Evolutionary conservation across 1,140 invertebrate species (phyloP), one percentile per base, ranked within the genome.

Genomic region (Coelopa frigida): DNA sequence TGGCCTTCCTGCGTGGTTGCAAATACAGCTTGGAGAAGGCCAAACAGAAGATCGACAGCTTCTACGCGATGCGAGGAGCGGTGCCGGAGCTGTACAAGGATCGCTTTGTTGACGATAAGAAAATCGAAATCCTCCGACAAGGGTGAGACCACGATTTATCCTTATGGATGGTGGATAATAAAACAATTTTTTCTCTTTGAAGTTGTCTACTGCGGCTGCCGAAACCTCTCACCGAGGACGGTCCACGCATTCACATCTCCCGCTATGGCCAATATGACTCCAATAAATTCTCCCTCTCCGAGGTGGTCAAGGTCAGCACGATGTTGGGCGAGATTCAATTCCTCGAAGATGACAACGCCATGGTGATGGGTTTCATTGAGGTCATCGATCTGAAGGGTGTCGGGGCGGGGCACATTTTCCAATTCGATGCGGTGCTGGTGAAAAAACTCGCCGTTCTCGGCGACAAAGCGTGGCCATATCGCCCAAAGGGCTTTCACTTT

Each of bases 21-120:
- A 86, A 86, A 67, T 82, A 78, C 62, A 83, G 80, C 52, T 61
- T 83, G 50, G 78, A 83, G 62, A 72, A 73, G 56, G 75, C 75
- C 7, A 83, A 83, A 60, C 69, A 77, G 49, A 82, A 82, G 58
- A 48, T 83, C 7, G 81, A 83, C 54, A 75, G 77, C 59, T 81
- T 74, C 60, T 81, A 81, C 55, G 78, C 79, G 3, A 70, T 82
- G 51, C 70, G 73, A 49, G 70, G 71, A 7, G 61, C 75, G 10
- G 67, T 79, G 6, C 80, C 81, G 1, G 80, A 83, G 50, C 63
- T 77, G 33, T 72, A 65, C 46, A 66, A 62, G 35, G 57, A 66
- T 52, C 59, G 62, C 8, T 50, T 66, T 15, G 62, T 66, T 15
- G 55, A 57, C 15, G 62, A 65, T 23, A 62, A 58, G 47, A 57